phyloP scores from a whole-genome alignment of 2,888 invertebrate genomes.

The Euplexia lucipara region DNA sequence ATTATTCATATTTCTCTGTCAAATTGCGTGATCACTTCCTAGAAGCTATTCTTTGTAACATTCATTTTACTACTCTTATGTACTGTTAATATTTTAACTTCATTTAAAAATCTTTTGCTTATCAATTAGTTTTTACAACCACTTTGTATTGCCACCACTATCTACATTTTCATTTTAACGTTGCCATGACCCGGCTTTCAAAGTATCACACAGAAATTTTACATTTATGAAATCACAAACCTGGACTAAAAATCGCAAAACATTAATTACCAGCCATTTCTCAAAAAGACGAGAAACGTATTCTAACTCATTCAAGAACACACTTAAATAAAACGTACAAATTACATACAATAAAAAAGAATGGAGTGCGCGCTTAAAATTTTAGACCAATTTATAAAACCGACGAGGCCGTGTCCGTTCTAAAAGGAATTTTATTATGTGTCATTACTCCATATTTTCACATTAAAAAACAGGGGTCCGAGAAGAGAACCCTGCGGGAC shows the following conservation, averaged over 20 bases:
- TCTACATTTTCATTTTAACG: conserved; percentile 8
- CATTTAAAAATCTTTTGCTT: not conserved
- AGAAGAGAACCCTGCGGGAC: conserved; percentile 80
- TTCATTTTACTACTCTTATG: conserved; percentile 13
- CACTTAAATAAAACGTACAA: conserved; percentile 70
- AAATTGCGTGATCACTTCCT: conserved; percentile 64
- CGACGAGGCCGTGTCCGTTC: conserved; percentile 69
- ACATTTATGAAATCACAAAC: conserved; percentile 32
- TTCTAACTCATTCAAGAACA: conserved; percentile 41
- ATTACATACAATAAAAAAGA: conserved; percentile 66
- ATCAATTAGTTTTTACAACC: conserved; percentile 22
- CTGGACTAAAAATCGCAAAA: conserved; percentile 27
- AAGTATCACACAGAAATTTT: conserved; percentile 21
- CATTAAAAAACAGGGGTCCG: conserved; percentile 78
- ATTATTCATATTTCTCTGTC: conserved; percentile 74
- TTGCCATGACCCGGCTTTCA: not conserved
- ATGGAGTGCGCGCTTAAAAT: conserved; percentile 66
- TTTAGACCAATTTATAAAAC: conserved; percentile 72
- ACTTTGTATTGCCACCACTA: not conserved
- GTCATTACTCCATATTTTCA: conserved; percentile 85
- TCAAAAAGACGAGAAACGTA: conserved; percentile 32
- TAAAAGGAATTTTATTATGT: conserved; percentile 85
- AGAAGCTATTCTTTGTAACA: conserved; percentile 43
- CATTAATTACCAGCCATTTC: conserved; percentile 37
- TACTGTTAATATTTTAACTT: conserved; percentile 6